Evolutionary conservation across 2,888 invertebrate genomes (phyloP), one percentile per base, ranked within the genome.

Genomic region (Ennomos fuscantarius): DNA sequence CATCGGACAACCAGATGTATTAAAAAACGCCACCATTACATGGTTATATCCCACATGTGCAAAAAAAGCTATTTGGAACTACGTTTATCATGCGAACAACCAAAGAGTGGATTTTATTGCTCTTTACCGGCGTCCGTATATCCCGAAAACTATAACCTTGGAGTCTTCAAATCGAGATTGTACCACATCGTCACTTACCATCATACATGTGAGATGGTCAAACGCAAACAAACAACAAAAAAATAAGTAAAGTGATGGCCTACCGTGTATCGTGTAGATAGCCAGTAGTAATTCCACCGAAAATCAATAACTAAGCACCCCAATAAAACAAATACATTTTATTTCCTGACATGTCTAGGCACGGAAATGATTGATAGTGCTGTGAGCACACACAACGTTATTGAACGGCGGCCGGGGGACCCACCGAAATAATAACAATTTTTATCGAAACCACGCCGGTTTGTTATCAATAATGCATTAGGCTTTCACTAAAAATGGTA

Each of bases 281-380:
- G 65, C 66, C 70, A 71, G 73, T 76, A 79, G 75, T 81, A 73
- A 83, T 81, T 81, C 76, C 67, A 71, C 75, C 74, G 74, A 84
- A 87, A 89, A 90, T 87, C 88, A 87, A 91, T 89, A 87, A 66
- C 72, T 70, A 76, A 73, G 72, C 76, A 78, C 78, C 77, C 76
- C 76, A 82, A 82, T 83, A 84, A 84, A 85, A 87, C 81, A 86
- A 87, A 87, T 82, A 86, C 81, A 70, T 86, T 86, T 85, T 85
- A 86, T 87, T 87, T 84, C 82, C 79, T 79, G 81, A 79, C 80
- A 78, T 82, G 79, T 83, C 82, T 82, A 81, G 77, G 79, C 78
- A 74, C 78, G 74, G 76, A 78, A 72, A 89, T 91, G 89, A 91
- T 90, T 89, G 89, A 91, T 91, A 87, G 86, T 87, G 84, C 81